phyloP scores from a whole-genome alignment of 2,113 vertebrate genomes.

The Prochilodus magdalenae region DNA sequence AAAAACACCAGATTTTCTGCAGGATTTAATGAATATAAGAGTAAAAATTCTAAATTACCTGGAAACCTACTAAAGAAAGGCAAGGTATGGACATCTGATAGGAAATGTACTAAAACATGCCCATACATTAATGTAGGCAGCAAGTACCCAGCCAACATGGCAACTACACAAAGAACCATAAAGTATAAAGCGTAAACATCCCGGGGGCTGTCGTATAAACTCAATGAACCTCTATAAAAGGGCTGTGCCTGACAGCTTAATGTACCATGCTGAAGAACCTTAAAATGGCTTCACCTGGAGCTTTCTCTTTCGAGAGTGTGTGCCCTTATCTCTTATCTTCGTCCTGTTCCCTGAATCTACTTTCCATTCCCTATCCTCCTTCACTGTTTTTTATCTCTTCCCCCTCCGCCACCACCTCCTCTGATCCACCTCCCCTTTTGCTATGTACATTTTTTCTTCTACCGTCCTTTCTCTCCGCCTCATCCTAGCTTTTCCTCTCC shows the following conservation, averaged over 20 bases:
- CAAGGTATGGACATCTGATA: too few species aligned
- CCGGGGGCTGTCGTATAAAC: background rate
- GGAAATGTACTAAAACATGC: background rate
- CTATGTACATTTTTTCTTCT: constrained; percentile 21
- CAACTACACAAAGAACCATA: background rate
- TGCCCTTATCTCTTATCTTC: constrained; percentile 16
- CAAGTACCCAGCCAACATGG: background rate
- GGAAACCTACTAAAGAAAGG: too few species aligned
- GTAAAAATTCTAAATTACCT: too few species aligned
- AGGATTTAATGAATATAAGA: too few species aligned
- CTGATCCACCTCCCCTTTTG: background rate
- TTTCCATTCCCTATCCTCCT: background rate
- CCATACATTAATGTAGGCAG: background rate
- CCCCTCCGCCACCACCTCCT: background rate
- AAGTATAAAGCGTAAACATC: background rate
- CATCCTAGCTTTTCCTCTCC: constrained; percentile 35
- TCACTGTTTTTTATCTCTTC: background rate
- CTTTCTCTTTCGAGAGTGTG: constrained; percentile 12
- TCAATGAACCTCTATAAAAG: background rate
- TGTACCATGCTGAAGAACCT: background rate
- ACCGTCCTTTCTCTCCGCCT: background rate
- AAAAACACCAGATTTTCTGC: too few species aligned
- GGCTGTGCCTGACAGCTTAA: background rate
- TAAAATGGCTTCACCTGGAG: constrained; percentile 18
- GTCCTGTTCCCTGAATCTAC: background rate